Evolutionary conservation across 2,113 vertebrate species (phyloP).

Genomic region (Anarrhichthys ocellatus): DNA sequence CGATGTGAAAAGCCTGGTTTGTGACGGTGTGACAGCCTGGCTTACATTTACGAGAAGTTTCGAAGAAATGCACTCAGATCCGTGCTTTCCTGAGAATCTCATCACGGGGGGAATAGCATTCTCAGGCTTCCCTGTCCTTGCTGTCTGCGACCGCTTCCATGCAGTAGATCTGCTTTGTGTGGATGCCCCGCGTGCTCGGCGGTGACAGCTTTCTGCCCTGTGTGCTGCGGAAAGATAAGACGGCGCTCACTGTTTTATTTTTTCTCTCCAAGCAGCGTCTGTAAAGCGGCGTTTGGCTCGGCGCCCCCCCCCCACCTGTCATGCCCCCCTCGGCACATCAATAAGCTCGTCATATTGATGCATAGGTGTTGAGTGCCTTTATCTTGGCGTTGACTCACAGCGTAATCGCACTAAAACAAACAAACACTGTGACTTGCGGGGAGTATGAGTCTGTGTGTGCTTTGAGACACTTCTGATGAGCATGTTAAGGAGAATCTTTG

Average conservation of each 20-base stretch:
- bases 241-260: not conserved
- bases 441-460: constrained; percentile 17
- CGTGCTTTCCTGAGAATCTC: not conserved
- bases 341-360: constrained; percentile 42
- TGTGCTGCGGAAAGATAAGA: constrained; percentile 53
- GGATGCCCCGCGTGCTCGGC: not conserved
- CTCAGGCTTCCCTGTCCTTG: not conserved
- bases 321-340: constrained; percentile 4
- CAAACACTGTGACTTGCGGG: not conserved
- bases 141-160: not conserved
- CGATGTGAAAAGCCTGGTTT: constrained; percentile 15
- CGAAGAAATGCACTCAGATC: not conserved
- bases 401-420: constrained; percentile 1
- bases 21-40: not conserved
- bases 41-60: not conserved
- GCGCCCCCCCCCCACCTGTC: constrained; percentile 23
- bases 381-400: constrained; percentile 9
- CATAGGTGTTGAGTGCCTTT: constrained; percentile 4
- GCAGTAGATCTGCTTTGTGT: constrained; percentile 42
- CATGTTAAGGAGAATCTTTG: constrained; percentile 29
- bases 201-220: constrained; percentile 36
- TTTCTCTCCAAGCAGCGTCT: not conserved
- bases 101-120: not conserved
- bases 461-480: constrained; percentile 20
- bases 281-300: constrained; percentile 26